Percentiles rank a stretch among this genome's conserved stretches.
phyloP scores from a whole-genome alignment of 2,888 invertebrate species.

The Epinotia bilunana region DNA sequence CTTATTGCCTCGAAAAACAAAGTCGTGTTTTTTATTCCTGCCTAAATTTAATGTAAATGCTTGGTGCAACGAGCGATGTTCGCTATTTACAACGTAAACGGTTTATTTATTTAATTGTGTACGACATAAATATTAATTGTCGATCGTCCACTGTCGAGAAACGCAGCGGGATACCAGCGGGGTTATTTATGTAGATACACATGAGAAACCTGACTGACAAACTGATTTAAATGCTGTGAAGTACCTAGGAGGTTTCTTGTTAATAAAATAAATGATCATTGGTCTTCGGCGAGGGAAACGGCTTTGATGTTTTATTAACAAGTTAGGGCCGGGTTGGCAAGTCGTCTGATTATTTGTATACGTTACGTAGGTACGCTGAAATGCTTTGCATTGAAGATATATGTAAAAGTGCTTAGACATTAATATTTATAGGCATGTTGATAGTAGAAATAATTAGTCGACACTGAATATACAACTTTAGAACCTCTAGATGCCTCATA shows the following conservation, averaged over 20 bases:
- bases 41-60: not conserved
- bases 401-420: not conserved
- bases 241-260: slow-evolving; percentile 25
- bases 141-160: slow-evolving; percentile 37
- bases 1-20: not conserved
- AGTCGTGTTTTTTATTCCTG: not conserved
- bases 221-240: slow-evolving; percentile 40
- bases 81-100: slow-evolving; percentile 35
- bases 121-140: slow-evolving; percentile 43
- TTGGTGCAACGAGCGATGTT: slow-evolving; percentile 15
- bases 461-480: not conserved
- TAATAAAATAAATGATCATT: slow-evolving; percentile 33
- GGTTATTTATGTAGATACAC: slow-evolving; percentile 40
- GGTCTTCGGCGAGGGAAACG: slow-evolving; percentile 27
- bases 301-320: slow-evolving; percentile 27
- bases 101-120: slow-evolving; percentile 42
- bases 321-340: slow-evolving; percentile 15
- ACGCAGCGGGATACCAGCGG: slow-evolving; percentile 33
- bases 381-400: not conserved
- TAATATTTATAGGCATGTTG: slow-evolving; percentile 1
- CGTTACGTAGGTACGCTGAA: not conserved
- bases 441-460: not conserved
- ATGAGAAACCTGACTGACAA: slow-evolving; percentile 40
- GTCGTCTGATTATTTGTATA: slow-evolving; percentile 15
- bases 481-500: not conserved